A percentile compares a stretch with the other conserved stretches of the same genome.
Conservation (phyloP, 2,888 invertebrate species). For the Creontiades dilutus region DNA sequence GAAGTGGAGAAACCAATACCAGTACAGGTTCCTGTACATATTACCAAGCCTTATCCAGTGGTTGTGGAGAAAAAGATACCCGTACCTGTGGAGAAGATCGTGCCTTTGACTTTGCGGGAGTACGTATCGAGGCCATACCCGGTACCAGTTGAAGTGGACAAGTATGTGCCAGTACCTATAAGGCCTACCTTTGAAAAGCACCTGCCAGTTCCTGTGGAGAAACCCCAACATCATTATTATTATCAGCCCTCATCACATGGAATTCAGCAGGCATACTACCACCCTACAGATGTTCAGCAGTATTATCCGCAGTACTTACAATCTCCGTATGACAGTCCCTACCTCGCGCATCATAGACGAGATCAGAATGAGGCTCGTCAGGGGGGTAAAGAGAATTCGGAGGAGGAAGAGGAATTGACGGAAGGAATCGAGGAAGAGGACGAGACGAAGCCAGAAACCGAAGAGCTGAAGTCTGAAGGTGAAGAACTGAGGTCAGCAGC, state of each 20-base stretch:
- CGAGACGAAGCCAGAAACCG: background rate
- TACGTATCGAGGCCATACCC: conserved; percentile 76
- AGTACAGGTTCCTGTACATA: conserved; percentile 77
- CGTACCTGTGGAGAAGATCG: conserved; percentile 78
- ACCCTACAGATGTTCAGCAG: conserved; percentile 20
- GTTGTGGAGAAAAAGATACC: conserved; percentile 87
- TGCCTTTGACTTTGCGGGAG: conserved; percentile 73
- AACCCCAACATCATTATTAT: conserved; percentile 21
- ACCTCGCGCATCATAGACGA: conserved; percentile 1
- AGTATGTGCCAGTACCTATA: conserved; percentile 56
- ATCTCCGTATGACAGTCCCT: background rate
- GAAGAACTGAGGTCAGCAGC: conserved; percentile 45
- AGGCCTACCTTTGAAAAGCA: conserved; percentile 49
- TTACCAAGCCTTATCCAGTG: conserved; percentile 88
- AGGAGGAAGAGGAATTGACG: conserved; percentile 25
- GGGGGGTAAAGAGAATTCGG: background rate
- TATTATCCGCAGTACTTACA: conserved; percentile 31
- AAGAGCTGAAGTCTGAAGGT: too few relatives aligned
- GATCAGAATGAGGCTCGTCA: background rate
- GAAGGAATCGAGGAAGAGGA: conserved; percentile 12
- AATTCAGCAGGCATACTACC: conserved; percentile 31
- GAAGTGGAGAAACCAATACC: conserved; percentile 74
- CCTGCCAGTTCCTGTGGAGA: conserved; percentile 51
- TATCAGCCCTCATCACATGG: background rate
- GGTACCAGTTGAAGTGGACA: conserved; percentile 72